Percentiles rank a stretch among this genome's conserved stretches.
Evolutionary conservation across 2,113 vertebrate species (phyloP).

Genomic region (Onychostruthus taczanowskii): DNA sequence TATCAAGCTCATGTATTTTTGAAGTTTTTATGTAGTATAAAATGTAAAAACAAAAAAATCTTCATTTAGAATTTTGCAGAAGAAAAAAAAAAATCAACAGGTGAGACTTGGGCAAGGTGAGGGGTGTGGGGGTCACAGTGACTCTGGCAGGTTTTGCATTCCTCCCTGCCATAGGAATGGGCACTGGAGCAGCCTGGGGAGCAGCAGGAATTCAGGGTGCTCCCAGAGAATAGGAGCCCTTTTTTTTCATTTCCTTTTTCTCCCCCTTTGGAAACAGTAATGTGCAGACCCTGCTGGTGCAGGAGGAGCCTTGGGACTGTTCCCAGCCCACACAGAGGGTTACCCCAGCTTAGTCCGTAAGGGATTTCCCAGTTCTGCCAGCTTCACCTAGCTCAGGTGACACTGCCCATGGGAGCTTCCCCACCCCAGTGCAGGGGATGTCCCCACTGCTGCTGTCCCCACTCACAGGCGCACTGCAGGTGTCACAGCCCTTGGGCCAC

Average conservation of each 20-base stretch:
- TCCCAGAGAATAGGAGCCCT: not conserved
- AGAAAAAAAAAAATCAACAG: not conserved
- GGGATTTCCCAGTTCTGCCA: not conserved
- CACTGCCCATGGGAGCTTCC: not conserved
- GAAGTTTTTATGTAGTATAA: constrained; percentile 73
- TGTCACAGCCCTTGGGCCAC: not conserved
- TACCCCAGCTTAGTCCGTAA: fast-evolving
- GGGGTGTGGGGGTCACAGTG: not conserved
- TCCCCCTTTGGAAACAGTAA: not conserved
- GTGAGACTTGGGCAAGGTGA: not conserved
- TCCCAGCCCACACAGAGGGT: not conserved
- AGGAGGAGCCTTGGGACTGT: not conserved
- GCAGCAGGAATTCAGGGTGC: not conserved
- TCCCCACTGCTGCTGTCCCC: not conserved
- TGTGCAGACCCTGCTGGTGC: not conserved
- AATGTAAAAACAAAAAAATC: constrained; percentile 49
- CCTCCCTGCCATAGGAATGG: not conserved
- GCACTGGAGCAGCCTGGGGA: not conserved
- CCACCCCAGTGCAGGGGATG: not conserved
- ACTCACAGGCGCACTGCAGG: fast-evolving
- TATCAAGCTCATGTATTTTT: constrained; percentile 79
- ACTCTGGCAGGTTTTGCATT: not conserved
- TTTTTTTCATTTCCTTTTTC: not conserved
- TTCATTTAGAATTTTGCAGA: constrained; percentile 51
- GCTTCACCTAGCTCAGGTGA: not conserved